phyloP scores from a whole-genome alignment of 2,797 vertebrate species.

The Acrossocheilus wenchowensis region DNA sequence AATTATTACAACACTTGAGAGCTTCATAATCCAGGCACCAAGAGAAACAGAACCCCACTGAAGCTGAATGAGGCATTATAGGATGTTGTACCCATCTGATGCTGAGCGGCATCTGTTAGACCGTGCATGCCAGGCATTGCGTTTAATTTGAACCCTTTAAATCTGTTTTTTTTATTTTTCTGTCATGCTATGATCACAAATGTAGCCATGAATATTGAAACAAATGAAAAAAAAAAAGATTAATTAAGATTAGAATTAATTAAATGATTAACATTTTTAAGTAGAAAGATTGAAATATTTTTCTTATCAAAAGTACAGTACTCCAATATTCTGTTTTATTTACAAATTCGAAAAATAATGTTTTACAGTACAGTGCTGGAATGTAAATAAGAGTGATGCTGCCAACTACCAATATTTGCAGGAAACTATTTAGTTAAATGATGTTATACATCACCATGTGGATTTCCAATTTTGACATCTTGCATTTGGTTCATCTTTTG shows the following conservation, averaged over 20 bases:
- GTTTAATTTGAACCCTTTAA: not conserved
- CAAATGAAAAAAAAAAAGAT: not conserved
- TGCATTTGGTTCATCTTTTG: not conserved
- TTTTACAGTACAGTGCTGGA: not conserved
- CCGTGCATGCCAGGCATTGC: not conserved
- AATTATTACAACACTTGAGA: slow-evolving; percentile 31
- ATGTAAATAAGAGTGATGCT: not conserved
- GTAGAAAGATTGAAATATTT: not conserved
- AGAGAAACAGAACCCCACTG: not conserved
- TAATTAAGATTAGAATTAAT: not conserved
- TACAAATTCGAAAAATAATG: not conserved
- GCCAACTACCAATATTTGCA: not conserved
- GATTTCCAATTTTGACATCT: not conserved
- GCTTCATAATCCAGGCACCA: slow-evolving; percentile 12
- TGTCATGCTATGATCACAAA: not conserved
- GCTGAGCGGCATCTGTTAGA: not conserved
- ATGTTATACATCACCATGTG: not conserved
- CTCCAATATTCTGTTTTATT: not conserved
- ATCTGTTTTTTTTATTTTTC: not conserved
- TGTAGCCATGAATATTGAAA: not conserved
- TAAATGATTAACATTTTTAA: not conserved
- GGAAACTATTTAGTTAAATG: not conserved
- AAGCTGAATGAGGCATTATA: slow-evolving; percentile 21
- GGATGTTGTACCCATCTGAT: slow-evolving; percentile 11
- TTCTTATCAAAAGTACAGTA: not conserved